Percentiles rank a stretch among this genome's conserved stretches.
phyloP scores from a whole-genome alignment of 1,140 invertebrate genomes.

The Aplysia californica region DNA sequence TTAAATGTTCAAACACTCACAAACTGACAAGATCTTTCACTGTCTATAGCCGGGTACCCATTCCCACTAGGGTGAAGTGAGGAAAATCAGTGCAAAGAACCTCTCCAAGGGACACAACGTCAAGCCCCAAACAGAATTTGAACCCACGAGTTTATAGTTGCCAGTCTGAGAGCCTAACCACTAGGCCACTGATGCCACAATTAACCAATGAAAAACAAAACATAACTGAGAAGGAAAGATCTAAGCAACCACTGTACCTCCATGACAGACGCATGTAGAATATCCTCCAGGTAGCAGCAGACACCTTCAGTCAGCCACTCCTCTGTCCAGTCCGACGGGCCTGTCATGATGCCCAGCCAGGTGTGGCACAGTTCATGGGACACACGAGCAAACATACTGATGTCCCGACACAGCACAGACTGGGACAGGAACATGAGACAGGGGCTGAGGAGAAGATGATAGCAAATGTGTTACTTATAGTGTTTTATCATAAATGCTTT shows the following conservation, averaged over 20 bases:
- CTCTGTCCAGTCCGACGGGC: slow-evolving; percentile 69
- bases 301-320: slow-evolving; percentile 71
- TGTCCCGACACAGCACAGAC: slow-evolving; percentile 58
- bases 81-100: neutral
- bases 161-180: neutral
- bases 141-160: neutral
- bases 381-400: slow-evolving; percentile 58
- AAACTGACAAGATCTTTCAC: too few relatives aligned
- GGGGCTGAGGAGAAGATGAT: slow-evolving; percentile 49
- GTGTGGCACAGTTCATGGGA: slow-evolving; percentile 68
- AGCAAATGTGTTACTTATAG: neutral
- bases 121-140: neutral
- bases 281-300: slow-evolving; percentile 68
- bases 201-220: neutral
- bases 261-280: slow-evolving; percentile 53
- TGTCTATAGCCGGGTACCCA: too few relatives aligned
- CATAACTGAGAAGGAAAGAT: neutral
- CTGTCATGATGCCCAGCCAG: slow-evolving; percentile 69
- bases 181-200: too few relatives aligned
- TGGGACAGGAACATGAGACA: slow-evolving; percentile 68
- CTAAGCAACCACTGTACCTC: slow-evolving; percentile 28
- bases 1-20: too few relatives aligned
- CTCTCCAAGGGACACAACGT: neutral
- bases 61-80: too few relatives aligned
- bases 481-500: neutral